Conservation (phyloP, 2,797 vertebrate species). For the Phalanger gymnotis region DNA sequence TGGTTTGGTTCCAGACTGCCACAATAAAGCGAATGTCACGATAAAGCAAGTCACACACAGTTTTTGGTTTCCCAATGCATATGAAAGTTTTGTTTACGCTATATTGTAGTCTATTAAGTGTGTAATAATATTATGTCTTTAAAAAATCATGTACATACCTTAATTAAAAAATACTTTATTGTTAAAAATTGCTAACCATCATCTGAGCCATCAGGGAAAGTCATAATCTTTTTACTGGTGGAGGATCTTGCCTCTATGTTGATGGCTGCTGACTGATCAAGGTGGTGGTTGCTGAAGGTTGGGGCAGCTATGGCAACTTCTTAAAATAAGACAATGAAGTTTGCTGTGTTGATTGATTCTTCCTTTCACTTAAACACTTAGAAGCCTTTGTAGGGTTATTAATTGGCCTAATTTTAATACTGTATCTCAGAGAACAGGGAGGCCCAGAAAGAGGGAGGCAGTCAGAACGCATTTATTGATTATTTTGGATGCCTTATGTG, state of each 20-base stretch:
- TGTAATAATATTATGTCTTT: neutral
- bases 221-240: neutral
- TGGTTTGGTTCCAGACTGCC: neutral
- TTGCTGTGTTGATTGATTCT: neutral
- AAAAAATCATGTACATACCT: neutral
- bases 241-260: neutral
- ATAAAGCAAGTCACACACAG: neutral
- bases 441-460: neutral
- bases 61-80: neutral
- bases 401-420: neutral
- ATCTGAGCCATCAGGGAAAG: neutral
- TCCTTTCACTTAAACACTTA: neutral
- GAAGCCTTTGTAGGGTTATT: neutral
- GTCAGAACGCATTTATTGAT: neutral
- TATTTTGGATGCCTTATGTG: neutral
- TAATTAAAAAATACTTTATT: neutral
- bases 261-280: neutral
- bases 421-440: neutral
- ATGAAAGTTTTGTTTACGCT: neutral
- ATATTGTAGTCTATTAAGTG: neutral
- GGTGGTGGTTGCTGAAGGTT: neutral
- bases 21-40: neutral
- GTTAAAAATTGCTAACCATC: neutral
- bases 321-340: neutral
- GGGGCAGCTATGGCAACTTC: neutral